Base-by-base conservation (phyloP, 2,797 vertebrate genomes). In the Sebastes kiyomatsui region DNA sequence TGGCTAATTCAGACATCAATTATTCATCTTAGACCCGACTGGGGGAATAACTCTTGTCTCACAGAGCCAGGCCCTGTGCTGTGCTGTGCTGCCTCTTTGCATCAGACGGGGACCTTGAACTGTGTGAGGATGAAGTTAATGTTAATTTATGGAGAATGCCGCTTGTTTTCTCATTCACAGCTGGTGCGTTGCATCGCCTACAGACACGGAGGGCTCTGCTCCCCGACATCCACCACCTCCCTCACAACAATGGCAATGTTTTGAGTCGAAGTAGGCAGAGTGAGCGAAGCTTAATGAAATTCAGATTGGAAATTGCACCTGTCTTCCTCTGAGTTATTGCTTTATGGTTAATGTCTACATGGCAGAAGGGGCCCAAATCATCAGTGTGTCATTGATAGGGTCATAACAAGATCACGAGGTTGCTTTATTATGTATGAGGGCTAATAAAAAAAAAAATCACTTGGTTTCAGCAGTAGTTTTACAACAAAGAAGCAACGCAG, bases 321-420 rank as follows among this genome's bases (percentile, higher is more conserved):
- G 93, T 94, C 91, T 82, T 66, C 25, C 77, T 69, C 66, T 93
- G 93, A 95, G 79, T 94, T 94, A 94, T 94, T 89, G 84, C 89
- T 75, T 77, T 80, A 84, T 86, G 80, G 84, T 85, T 90, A 89
- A 89, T 90, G 87, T 89, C 79, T 73, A 82, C 81, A 83, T 78
- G 77, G 76, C 84, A 81, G 90, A 87, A 74, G 87, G 81, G 90
- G 67, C 81, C 80, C 80, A 79, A 54, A 86, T 83, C 90, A 90
- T 87, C 83, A 80, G 30, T 22, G 75, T 82, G 78, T 83, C 90
- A 88, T 86, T 82, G 90, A 87, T 77, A 81, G 72, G 86, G 79
- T 81, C 88, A 88, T 82, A 86, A 83, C 82, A 82, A 77, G 75
- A 86, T 75, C 28, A 42, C 14, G 64, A 10, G 60, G 72, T 71